phyloP scores from a whole-genome alignment of 1,140 invertebrate species.

The Drosophila sturtevanti region DNA sequence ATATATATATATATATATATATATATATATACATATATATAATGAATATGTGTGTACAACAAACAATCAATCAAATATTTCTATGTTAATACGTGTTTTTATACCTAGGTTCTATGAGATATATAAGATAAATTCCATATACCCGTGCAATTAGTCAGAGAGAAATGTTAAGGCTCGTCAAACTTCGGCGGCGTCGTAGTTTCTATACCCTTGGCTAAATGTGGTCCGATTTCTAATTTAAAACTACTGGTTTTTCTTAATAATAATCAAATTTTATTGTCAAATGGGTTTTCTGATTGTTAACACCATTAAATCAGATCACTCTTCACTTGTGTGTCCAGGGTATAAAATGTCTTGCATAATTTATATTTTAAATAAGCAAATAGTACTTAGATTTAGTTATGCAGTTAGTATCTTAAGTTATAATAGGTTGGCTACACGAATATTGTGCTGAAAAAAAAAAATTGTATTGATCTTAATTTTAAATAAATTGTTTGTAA shows the following conservation, averaged over 20 bases:
- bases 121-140: conserved; percentile 29
- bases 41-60: conserved; percentile 4
- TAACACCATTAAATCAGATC: background rate
- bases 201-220: conserved; percentile 6
- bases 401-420: background rate
- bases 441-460: background rate
- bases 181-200: conserved; percentile 32
- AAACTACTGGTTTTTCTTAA: no score
- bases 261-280: no score
- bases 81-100: conserved; percentile 64
- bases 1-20: conserved; percentile 37
- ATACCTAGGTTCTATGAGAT: conserved; percentile 51
- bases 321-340: background rate
- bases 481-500: background rate
- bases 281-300: no score
- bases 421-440: background rate
- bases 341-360: background rate
- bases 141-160: conserved; percentile 72
- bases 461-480: background rate
- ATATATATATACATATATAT: conserved; percentile 35
- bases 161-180: conserved; percentile 45
- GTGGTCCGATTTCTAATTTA: background rate
- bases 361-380: background rate
- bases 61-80: conserved; percentile 67
- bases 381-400: conserved; percentile 3